These are phyloP conservation scores for Manis pentadactyla DNA, from an alignment of 2,797 vertebrate species.

Conservation along the genomic window DNA sequence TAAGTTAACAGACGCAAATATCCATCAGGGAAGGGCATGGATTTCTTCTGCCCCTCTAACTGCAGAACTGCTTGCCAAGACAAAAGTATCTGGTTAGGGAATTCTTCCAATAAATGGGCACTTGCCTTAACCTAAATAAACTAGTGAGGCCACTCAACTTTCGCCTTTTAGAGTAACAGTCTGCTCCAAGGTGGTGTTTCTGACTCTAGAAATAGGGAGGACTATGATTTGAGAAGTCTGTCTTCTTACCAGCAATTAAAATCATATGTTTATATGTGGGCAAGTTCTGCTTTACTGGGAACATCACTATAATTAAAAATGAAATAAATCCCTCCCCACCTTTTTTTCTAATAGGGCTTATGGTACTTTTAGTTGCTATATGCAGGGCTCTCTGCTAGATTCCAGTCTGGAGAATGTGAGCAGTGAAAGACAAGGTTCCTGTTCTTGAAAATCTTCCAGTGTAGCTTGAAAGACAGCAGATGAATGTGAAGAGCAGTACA, in stretches of 20 bases:
- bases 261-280: not conserved
- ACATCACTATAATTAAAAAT: not conserved
- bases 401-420: not conserved
- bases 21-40: not conserved
- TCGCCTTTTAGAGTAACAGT: not conserved
- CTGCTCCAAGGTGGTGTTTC: not conserved
- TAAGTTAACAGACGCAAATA: not conserved
- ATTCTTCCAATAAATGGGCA: not conserved
- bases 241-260: not conserved
- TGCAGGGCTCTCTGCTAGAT: not conserved
- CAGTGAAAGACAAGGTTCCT: not conserved
- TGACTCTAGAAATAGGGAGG: not conserved
- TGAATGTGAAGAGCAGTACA: not conserved
- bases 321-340: not conserved
- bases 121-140: not conserved
- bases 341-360: not conserved
- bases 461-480: not conserved
- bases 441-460: not conserved
- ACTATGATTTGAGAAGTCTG: not conserved
- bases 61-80: not conserved
- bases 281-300: not conserved
- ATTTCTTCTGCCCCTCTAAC: not conserved
- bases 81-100: not conserved
- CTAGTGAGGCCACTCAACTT: not conserved
- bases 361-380: slow-evolving; percentile 36